These are phyloP conservation scores for Microcebus murinus DNA, from an alignment of 2,113 vertebrate species.

Conservation along the genomic window DNA sequence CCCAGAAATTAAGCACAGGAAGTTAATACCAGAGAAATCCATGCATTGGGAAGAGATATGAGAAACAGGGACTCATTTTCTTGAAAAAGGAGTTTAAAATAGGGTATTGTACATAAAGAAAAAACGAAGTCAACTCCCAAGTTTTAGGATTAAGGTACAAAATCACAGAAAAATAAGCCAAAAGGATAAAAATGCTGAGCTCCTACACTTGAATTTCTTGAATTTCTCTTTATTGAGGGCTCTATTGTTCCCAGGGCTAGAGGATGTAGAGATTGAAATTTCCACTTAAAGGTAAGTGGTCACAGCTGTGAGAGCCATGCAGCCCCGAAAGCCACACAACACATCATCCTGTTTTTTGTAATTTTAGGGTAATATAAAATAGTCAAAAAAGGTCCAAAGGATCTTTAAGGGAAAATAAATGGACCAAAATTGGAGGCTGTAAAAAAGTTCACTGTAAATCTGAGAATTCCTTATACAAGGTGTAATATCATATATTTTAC, in stretches of 20 bases:
- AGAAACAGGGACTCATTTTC: constrained; percentile 40
- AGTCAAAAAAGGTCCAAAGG: background rate
- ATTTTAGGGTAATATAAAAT: background rate
- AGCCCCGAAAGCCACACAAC: background rate
- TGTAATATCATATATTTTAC: constrained; percentile 28
- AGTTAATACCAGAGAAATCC: constrained; percentile 58
- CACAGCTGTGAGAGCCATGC: background rate
- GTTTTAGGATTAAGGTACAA: constrained; percentile 26
- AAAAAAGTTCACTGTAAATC: constrained; percentile 30
- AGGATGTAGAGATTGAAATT: constrained; percentile 2
- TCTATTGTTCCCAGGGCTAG: background rate
- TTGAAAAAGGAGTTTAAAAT: constrained; percentile 54
- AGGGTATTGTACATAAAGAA: background rate
- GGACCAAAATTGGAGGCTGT: background rate
- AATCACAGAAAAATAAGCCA: constrained; percentile 46
- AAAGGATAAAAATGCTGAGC: constrained; percentile 35
- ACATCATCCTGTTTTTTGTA: background rate
- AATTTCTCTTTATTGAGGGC: constrained; percentile 25
- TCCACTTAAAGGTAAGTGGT: background rate
- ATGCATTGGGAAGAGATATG: constrained; percentile 12
- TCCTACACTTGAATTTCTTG: background rate
- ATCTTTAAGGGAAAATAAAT: constrained; percentile 40
- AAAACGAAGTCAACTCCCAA: background rate
- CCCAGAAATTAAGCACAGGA: constrained; percentile 48
- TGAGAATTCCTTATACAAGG: background rate